These are phyloP conservation scores for Sialia sialis DNA, from an alignment of 2,113 vertebrate species.

Conservation along the genomic window DNA sequence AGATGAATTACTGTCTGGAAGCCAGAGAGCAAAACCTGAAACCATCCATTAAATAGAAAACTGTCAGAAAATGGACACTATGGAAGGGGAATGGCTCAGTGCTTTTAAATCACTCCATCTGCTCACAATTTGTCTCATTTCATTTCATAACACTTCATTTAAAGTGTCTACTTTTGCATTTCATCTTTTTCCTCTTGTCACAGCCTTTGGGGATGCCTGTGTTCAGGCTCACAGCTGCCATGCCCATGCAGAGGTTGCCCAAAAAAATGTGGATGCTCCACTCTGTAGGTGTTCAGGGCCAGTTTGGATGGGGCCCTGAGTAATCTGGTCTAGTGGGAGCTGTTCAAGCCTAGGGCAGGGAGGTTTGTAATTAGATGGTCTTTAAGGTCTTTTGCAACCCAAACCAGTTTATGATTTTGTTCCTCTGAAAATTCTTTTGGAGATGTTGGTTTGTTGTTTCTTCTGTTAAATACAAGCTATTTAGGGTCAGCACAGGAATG, in stretches of 20 bases:
- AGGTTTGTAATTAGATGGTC: fast-evolving
- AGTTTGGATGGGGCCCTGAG: not conserved
- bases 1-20: conserved; percentile 13
- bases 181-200: not conserved
- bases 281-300: not conserved
- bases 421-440: not conserved
- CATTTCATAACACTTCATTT: not conserved
- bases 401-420: not conserved
- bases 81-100: not conserved
- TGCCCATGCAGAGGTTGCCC: not conserved
- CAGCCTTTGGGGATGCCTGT: not conserved
- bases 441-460: not conserved
- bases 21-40: not conserved
- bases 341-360: not conserved
- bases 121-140: not conserved
- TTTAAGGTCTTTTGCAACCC: not conserved
- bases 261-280: not conserved
- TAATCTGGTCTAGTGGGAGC: not conserved
- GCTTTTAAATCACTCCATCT: not conserved
- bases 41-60: not conserved
- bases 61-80: not conserved
- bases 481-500: not conserved
- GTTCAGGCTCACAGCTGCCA: not conserved
- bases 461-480: not conserved
- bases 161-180: not conserved